Evolutionary conservation across 92 coral and sea anemone genomes (phyloP), one percentile per base, ranked within the genome.

Genomic region (Actinostola sp.): DNA sequence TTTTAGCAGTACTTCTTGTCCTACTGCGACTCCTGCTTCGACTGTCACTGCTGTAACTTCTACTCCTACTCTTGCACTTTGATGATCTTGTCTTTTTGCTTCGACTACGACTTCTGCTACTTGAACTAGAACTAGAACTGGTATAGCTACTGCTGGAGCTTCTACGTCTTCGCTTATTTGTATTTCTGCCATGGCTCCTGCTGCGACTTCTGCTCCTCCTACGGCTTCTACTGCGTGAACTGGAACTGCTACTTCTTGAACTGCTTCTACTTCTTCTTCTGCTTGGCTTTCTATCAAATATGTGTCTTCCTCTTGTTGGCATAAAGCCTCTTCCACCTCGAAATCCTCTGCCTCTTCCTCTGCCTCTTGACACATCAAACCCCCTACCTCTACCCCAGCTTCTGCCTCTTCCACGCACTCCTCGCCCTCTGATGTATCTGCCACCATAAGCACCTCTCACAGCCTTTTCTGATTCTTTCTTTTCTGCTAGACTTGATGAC

Each of bases 231-330:
- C 56, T 42, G 23, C 73, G 23, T 32, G 68, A 72, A 14, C 53
- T 64, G 33, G 66, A 55, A 3, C 77, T 5, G 33, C 66, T 54
- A 9, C 76, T 56, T 28, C 77, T 71, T 56, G 69, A 36, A 38
- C 77, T 58, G 55, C 69, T 73, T 23, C 79, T 13, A 35, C 79
- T 61, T 43, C 61, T 43, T 16, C 79, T 73, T 31, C 79, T 61
- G 10, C 70, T 31, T 9, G 21, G 14, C n/a, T 34, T 26, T 7
- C 26, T 25, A 17, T 17, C 49, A 61, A 73, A 73, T 1, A 61
- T 61, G 48, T 73, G 79, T 34, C 79, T 43, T 24, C 79, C 79
- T 59, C 79, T 59, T 28, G 58, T 10, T 15, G 71, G 70, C 15
- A 49, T 15, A 29, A 73, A 60, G 8, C 81, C 81, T 19, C 81